Evolutionary conservation across 2,113 vertebrate genomes (phyloP), one percentile per base, ranked within the genome.

Genomic region (Tylochromis polylepis): DNA sequence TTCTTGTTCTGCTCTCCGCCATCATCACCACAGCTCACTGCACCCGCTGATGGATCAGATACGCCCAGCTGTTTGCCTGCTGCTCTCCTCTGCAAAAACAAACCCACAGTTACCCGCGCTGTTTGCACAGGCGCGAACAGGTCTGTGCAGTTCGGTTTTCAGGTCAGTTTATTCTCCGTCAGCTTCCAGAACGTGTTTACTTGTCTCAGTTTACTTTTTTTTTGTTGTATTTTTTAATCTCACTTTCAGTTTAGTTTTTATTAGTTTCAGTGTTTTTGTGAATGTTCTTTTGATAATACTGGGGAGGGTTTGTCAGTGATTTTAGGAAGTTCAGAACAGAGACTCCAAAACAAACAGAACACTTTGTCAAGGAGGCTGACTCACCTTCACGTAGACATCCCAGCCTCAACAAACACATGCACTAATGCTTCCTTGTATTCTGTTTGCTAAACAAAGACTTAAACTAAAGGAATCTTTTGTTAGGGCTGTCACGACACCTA

Each of bases 1-100:
- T 18, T 91, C 60, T 79, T 93, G 27, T 57, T 94, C 84, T 88
- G 92, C 53, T 14, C 89, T n/a, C n/a, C 70, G 1, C 12, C 34
- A 10, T 75, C 81, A 5, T 90, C 81, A 20, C 36, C 72, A 29
- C 53, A 29, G 43, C 2, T 70, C 59, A 8, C 85, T 38, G n/a
- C 58, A 2, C 70, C 91, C 58, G 53, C 82, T 31, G 79, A 53
- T 2, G 57, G 46, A 3, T 91, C 53, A 81, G 62, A 58, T 14
- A 57, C 79, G 1, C 77, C 81, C 56, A 59, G 10, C 51, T 62
- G 67, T 83, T 89, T 89, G 55, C 59, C 81, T 9, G 72, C 65
- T 38, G 80, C 72, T 16, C 22, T 2, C 58, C 81, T 79, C 94
- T 95, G 90, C 11, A 58, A 67, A 41, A 65, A 86, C 81, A 83